Evolutionary conservation across 2,888 invertebrate species (phyloP), one percentile per base, ranked within the genome.

Genomic region (Drosophila rellima): DNA sequence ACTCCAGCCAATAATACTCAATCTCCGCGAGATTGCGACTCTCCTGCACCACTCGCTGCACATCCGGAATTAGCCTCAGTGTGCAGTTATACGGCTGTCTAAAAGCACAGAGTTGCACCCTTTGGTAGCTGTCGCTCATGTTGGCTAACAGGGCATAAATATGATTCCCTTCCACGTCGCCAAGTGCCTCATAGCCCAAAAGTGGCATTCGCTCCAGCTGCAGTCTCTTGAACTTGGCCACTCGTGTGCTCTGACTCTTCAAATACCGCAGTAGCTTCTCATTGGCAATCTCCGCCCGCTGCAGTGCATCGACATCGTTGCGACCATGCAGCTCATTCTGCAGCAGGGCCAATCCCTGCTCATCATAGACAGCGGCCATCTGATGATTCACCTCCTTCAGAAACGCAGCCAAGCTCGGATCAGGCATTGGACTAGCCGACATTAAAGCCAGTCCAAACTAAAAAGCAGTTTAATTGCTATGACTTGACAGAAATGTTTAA

Each of bases 61-160:
- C 90, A 13, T 91, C 88, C 2, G 96, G 96, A 91, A 96, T 96
- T 29, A 97, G 92, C 10, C 94, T 90, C 15, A 96, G 91, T 83
- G 95, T 94, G 80, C 96, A 96, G 76, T 95, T 95, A 0, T 88
- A 90, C 0, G 90, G 88, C 67, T 96, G 93, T 23, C 94, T 93
- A 82, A 92, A 96, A 4, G 94, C 94, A 84, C 97, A 97, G n/a
- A 97, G 94, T 90, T 95, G 95, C 0, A 96, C 94, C 2, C 94
- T 96, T 0, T 95, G 95, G 88, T 96, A 96, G 71, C 95, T 95
- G 0, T 95, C 94, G 84, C 95, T 94, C 97, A 97, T 96, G 13
- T 95, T 94, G 0, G 95, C 94, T 1, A 95, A 93, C 0, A 94
- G 93, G 77, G 94, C 94, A 86, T 95, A 94, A 40, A 95, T 92